Conservation (phyloP, 2,888 invertebrate genomes). For the Drosophila colorata region DNA sequence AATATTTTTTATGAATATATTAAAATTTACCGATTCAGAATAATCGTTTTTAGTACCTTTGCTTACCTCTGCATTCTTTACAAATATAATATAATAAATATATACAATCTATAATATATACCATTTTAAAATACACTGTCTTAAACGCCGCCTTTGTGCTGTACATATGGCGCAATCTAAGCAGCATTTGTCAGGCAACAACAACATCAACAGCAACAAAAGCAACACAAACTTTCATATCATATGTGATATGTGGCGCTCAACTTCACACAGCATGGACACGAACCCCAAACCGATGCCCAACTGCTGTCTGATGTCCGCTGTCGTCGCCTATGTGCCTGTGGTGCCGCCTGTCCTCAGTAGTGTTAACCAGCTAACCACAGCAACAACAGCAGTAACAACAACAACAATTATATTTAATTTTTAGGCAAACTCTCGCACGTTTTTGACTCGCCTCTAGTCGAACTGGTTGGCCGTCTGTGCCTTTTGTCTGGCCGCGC, state of each 20-base stretch:
- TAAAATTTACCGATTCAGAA: too few species aligned
- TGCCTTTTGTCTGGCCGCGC: slow-evolving; percentile 60
- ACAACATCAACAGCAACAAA: slow-evolving; percentile 19
- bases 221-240: slow-evolving; percentile 28
- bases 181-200: slow-evolving; percentile 45
- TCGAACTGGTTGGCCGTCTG: slow-evolving; percentile 33
- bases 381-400: slow-evolving; percentile 55
- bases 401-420: slow-evolving; percentile 76
- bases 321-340: slow-evolving; percentile 48
- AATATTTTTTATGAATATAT: too few species aligned
- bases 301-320: slow-evolving; percentile 34
- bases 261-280: slow-evolving; percentile 37
- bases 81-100: background rate
- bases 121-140: background rate
- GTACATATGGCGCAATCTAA: slow-evolving; percentile 9
- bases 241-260: slow-evolving; percentile 64
- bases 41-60: too few species aligned
- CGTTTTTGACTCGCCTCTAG: slow-evolving; percentile 50
- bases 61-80: too few species aligned
- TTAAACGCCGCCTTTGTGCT: slow-evolving; percentile 14
- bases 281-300: slow-evolving; percentile 15
- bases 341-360: slow-evolving; percentile 44
- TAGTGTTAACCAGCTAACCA: slow-evolving; percentile 63
- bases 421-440: slow-evolving; percentile 72
- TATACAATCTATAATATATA: background rate